phyloP scores from a whole-genome alignment of 2,113 vertebrate species.

The Psettodes erumei region DNA sequence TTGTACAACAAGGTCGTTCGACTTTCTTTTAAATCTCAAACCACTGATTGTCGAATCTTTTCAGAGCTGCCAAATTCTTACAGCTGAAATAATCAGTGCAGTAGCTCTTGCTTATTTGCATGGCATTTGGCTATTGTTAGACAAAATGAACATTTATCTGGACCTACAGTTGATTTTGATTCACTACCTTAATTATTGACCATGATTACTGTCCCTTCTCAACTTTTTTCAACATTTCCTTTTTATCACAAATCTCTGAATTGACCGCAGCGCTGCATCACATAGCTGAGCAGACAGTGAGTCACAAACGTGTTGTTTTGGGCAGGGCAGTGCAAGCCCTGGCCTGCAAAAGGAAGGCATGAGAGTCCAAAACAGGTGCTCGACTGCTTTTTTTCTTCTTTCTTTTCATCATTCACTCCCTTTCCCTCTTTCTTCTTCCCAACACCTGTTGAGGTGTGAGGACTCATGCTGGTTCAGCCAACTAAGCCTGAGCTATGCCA shows the following conservation, averaged over 20 bases:
- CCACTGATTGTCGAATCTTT: neutral
- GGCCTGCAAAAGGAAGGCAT: slow-evolving; percentile 55
- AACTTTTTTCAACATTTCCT: neutral
- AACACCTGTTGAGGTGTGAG: slow-evolving; percentile 76
- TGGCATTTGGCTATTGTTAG: neutral
- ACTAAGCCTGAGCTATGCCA: slow-evolving; percentile 25
- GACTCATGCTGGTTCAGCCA: slow-evolving; percentile 60
- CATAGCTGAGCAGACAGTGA: slow-evolving; percentile 67
- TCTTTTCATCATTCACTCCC: slow-evolving; percentile 58
- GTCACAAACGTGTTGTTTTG: slow-evolving; percentile 51
- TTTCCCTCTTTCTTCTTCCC: slow-evolving; percentile 55
- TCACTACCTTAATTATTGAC: slow-evolving; percentile 27
- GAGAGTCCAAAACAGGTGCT: slow-evolving; percentile 75
- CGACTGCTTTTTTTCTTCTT: slow-evolving; percentile 27
- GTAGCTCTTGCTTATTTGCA: too few relatives aligned
- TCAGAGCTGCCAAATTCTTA: neutral
- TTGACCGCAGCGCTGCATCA: slow-evolving; percentile 41
- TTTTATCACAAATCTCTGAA: slow-evolving; percentile 36
- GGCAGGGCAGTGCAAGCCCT: slow-evolving; percentile 59
- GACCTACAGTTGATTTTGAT: slow-evolving; percentile 1
- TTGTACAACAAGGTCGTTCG: too few relatives aligned
- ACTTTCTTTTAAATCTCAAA: neutral
- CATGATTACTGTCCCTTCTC: slow-evolving; percentile 18
- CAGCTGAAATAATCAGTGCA: neutral
- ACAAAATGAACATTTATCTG: neutral